Percentiles rank a stretch among this genome's conserved stretches.
phyloP scores from a whole-genome alignment of 2,888 invertebrate genomes.

The Oscheius sp. region DNA sequence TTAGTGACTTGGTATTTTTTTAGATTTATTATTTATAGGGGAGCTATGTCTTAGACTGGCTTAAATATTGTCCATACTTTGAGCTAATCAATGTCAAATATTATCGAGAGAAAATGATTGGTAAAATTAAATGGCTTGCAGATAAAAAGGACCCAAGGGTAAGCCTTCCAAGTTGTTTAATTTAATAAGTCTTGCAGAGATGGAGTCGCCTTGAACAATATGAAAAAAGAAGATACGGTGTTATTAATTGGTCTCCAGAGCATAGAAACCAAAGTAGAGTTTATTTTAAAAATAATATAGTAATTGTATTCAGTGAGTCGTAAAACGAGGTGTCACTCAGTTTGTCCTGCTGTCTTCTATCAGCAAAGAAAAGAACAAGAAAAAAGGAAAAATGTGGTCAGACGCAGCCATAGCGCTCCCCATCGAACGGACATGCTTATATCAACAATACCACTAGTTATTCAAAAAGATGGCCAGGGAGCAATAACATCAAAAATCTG shows the following conservation, averaged over 20 bases:
- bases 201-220: constrained; percentile 13
- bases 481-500: background rate
- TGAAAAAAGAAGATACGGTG: background rate
- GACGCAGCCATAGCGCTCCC: background rate
- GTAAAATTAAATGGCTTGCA: background rate
- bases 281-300: background rate
- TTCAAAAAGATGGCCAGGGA: background rate
- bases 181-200: background rate
- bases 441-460: background rate
- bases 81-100: background rate
- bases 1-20: background rate
- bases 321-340: constrained; percentile 1
- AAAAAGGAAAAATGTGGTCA: background rate
- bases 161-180: background rate
- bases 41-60: background rate
- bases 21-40: background rate
- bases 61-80: background rate
- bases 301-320: background rate
- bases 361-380: background rate
- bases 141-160: background rate
- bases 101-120: constrained; percentile 6
- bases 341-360: background rate
- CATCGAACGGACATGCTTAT: background rate
- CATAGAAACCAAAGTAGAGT: background rate
- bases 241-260: background rate